Conservation (phyloP, 2,888 invertebrate genomes). For the Nemoura dubitans region DNA sequence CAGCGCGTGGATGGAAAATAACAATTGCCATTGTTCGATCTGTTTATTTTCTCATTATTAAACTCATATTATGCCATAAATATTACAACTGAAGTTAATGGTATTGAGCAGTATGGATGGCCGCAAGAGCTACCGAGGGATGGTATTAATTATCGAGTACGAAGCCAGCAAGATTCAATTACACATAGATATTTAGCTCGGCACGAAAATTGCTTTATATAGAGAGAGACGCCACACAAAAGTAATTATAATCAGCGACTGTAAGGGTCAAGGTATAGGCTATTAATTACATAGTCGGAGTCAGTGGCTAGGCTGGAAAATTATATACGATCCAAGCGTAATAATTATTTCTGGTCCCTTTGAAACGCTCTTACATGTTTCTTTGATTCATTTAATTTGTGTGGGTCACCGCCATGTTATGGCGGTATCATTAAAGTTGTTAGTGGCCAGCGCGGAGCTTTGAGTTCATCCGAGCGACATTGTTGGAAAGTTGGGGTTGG, state of each 20-base stretch:
- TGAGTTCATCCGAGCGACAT: no score
- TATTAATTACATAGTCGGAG: background rate
- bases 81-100: background rate
- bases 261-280: background rate
- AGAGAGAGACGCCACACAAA: background rate
- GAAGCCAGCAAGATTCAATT: background rate
- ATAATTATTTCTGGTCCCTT: background rate
- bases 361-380: background rate
- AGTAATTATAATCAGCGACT: background rate
- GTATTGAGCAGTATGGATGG: background rate
- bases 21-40: background rate
- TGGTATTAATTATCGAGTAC: background rate
- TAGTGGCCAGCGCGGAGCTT: no score
- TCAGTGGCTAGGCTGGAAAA: background rate
- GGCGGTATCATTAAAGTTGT: background rate
- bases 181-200: background rate
- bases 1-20: background rate
- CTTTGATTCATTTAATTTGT: background rate
- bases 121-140: background rate
- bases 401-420: background rate
- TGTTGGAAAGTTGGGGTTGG: no score
- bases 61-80: background rate
- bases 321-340: background rate
- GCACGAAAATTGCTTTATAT: background rate
- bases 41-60: slow-evolving; percentile 12